These are phyloP conservation scores for Nibea albiflora DNA, from an alignment of 2,113 vertebrate genomes.

Conservation along the genomic window DNA sequence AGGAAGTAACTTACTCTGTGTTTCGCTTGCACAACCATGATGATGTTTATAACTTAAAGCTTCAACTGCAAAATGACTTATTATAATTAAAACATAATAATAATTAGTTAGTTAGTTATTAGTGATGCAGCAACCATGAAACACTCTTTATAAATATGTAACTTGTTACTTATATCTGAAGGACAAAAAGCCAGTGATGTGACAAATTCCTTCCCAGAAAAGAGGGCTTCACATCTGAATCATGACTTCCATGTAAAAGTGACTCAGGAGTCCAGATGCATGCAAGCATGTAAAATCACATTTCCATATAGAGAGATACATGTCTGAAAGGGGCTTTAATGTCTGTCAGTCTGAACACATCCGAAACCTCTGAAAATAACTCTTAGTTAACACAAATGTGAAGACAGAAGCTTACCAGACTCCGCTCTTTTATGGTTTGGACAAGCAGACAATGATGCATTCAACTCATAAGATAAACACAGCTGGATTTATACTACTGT, in stretches of 20 bases:
- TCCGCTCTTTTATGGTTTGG: background rate
- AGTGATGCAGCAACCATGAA: background rate
- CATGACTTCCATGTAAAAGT: background rate
- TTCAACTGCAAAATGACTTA: background rate
- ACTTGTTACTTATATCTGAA: too few relatives aligned
- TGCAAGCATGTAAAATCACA: too few relatives aligned
- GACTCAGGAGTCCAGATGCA: too few relatives aligned
- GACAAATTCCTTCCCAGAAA: background rate
- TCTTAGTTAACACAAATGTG: too few relatives aligned
- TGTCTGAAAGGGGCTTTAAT: too few relatives aligned
- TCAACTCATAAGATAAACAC: slow-evolving; percentile 28
- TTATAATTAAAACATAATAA: background rate
- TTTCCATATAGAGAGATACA: too few relatives aligned
- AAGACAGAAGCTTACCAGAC: too few relatives aligned
- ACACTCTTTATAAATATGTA: background rate
- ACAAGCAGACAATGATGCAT: background rate
- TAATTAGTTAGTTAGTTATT: too few relatives aligned
- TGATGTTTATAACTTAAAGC: background rate
- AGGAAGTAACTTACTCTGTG: too few relatives aligned
- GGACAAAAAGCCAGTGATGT: background rate
- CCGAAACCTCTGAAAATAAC: background rate
- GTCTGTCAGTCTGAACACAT: background rate
- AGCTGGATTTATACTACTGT: slow-evolving; percentile 14
- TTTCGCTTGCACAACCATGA: too few relatives aligned
- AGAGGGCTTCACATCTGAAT: background rate